These are phyloP conservation scores for Syrrhaptes paradoxus DNA, from an alignment of 2,113 vertebrate genomes.

Conservation along the genomic window DNA sequence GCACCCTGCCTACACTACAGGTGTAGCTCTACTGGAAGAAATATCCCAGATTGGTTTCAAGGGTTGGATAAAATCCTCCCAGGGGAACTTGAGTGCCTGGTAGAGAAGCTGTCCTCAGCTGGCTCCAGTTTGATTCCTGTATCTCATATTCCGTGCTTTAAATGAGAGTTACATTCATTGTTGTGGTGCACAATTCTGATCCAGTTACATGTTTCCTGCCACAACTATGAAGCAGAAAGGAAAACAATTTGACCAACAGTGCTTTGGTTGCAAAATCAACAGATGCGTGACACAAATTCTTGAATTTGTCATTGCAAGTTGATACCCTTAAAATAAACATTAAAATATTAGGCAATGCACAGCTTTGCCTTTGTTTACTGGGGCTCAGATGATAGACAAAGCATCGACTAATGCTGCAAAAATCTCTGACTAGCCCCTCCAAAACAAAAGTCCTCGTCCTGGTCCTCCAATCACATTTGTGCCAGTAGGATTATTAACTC, in stretches of 20 bases:
- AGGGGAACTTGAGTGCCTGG: not conserved
- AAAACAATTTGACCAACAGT: not conserved
- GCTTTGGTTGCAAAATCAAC: constrained; percentile 7
- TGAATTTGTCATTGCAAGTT: not conserved
- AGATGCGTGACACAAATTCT: not conserved
- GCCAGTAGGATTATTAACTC: not conserved
- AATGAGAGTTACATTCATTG: not conserved
- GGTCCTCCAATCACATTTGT: not conserved
- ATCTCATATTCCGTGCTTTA: not conserved
- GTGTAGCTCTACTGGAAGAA: not conserved
- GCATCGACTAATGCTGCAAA: not conserved
- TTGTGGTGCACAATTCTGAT: not conserved
- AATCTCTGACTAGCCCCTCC: not conserved
- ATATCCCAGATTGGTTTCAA: not conserved
- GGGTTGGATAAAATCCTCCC: not conserved
- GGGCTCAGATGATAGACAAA: not conserved
- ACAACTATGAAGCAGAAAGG: not conserved
- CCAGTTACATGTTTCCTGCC: not conserved
- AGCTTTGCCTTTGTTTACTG: constrained; percentile 15
- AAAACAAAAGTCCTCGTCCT: not conserved
- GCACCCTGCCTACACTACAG: not conserved
- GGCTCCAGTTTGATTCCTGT: not conserved
- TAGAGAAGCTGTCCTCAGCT: not conserved
- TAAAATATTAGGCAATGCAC: not conserved
- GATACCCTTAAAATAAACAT: not conserved